Conservation (phyloP, 1,140 invertebrate species). For the Dolichoris vasculosae region DNA sequence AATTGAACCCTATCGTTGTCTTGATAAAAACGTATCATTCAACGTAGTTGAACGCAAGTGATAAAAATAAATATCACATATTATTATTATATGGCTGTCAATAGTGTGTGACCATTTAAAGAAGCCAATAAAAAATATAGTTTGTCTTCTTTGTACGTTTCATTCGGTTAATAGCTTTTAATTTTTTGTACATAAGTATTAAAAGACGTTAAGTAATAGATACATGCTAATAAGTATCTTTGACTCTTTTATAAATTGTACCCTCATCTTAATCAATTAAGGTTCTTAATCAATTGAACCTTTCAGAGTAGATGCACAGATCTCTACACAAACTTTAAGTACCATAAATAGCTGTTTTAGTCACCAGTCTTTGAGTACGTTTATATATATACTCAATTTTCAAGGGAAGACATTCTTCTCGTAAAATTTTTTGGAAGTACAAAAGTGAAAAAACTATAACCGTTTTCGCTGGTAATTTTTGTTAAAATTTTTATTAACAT, state of each 20-base stretch:
- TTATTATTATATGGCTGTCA: conserved; percentile 39
- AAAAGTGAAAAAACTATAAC: neutral
- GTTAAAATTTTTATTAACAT: neutral
- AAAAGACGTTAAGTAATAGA: conserved; percentile 29
- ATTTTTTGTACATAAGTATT: conserved; percentile 46
- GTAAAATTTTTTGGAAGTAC: conserved; percentile 22
- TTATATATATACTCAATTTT: conserved; percentile 8
- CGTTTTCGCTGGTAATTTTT: conserved; percentile 35
- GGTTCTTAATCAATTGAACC: conserved; percentile 6
- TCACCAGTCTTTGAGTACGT: conserved; percentile 45
- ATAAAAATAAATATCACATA: conserved; percentile 54
- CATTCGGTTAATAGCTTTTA: conserved; percentile 36
- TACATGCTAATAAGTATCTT: conserved; percentile 33
- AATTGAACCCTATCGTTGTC: conserved; percentile 25
- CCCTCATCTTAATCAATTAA: conserved; percentile 49
- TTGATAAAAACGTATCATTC: conserved; percentile 32
- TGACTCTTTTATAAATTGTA: conserved; percentile 28
- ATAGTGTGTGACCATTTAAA: conserved; percentile 31
- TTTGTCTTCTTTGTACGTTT: conserved; percentile 41
- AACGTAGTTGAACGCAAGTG: conserved; percentile 25
- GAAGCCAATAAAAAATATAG: conserved; percentile 42
- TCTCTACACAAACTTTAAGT: conserved; percentile 39
- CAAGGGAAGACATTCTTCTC: conserved; percentile 33
- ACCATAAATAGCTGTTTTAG: conserved; percentile 51
- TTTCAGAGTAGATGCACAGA: conserved; percentile 20